Evolutionary conservation across 2,113 vertebrate genomes (phyloP), one percentile per base, ranked within the genome.

Genomic region (Connochaetes taurinus): DNA sequence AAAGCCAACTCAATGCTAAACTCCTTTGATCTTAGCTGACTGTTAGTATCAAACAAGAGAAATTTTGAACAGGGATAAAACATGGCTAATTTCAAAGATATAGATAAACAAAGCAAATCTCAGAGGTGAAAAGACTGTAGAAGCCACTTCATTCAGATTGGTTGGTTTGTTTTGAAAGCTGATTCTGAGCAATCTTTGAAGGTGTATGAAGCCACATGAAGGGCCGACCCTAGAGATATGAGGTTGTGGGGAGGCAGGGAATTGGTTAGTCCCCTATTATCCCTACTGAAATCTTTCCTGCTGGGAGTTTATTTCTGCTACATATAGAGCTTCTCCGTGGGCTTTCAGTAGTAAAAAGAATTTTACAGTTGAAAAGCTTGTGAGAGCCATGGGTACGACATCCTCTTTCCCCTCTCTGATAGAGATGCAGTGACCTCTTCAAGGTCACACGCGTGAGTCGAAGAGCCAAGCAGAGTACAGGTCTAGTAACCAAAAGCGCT

Each of bases 291-390:
- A 87, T 50, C 29, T 74, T 53, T 71, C 12, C 21, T 71, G 9
- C 7, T n/a, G 45, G 29, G n/a, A 60, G 91, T 91, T 96, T 93
- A 82, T 60, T 97, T 97, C 36, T 94, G 55, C 36, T 91, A n/a
- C 1, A 3, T 47, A 31, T 60, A 50, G 19, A 97, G 5, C 15
- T 67, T 94, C 50, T 78, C 8, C 1, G 6, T 45, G 45, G 52
- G 53, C 7, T 97, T 96, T 71, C 25, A 83, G 81, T 33, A 93
- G 21, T 50, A 85, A 23, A 55, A 94, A 89, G 19, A 90, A 78
- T 33, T 90, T 81, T 92, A n/a, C 3, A 93, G 8, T 36, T 96
- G 84, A 47, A 53, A 89, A 81, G 3, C 50, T 0, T 87, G 94
- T 91, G 21, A 94, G 62, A 81, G 50, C 29, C 29, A 21, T 84